Percentiles rank a stretch among this genome's conserved stretches.
These are phyloP conservation scores for Plectus sambesii DNA, from an alignment of 1,140 invertebrate species.

Conservation along the genomic window DNA sequence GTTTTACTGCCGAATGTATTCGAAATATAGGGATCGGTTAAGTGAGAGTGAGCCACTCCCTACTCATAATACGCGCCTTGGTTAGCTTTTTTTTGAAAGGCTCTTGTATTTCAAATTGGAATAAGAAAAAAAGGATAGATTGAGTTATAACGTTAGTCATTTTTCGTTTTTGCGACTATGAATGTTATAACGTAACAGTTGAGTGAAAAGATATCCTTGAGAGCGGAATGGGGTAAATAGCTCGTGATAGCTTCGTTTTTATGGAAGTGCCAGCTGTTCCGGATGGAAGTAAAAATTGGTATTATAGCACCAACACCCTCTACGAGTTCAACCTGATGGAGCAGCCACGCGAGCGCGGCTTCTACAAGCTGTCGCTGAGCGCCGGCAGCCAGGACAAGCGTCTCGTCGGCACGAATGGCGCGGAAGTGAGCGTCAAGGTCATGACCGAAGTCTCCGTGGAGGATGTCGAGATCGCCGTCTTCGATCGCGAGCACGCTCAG, in stretches of 20 bases:
- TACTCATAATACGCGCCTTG: no score
- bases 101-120: no score
- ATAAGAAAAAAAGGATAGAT: no score
- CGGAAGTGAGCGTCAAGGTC: constrained; percentile 53
- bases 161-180: no score
- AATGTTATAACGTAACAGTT: no score
- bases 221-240: background rate
- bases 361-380: constrained; percentile 67
- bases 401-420: constrained; percentile 52
- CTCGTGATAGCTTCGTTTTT: constrained; percentile 12
- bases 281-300: constrained; percentile 6
- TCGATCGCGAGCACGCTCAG: constrained; percentile 72
- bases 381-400: constrained; percentile 55
- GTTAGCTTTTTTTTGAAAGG: no score
- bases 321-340: constrained; percentile 69
- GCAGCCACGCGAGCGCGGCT: constrained; percentile 64
- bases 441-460: constrained; percentile 58
- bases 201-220: no score
- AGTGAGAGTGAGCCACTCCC: no score
- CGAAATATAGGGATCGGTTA: background rate
- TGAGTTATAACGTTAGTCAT: no score
- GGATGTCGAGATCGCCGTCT: constrained; percentile 71
- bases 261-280: constrained; percentile 2
- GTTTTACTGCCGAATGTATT: constrained; percentile 22
- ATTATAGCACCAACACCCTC: constrained; percentile 53